These are phyloP conservation scores for Lottia gigantea DNA, from an alignment of 2,888 invertebrate genomes.

Conservation along the genomic window DNA sequence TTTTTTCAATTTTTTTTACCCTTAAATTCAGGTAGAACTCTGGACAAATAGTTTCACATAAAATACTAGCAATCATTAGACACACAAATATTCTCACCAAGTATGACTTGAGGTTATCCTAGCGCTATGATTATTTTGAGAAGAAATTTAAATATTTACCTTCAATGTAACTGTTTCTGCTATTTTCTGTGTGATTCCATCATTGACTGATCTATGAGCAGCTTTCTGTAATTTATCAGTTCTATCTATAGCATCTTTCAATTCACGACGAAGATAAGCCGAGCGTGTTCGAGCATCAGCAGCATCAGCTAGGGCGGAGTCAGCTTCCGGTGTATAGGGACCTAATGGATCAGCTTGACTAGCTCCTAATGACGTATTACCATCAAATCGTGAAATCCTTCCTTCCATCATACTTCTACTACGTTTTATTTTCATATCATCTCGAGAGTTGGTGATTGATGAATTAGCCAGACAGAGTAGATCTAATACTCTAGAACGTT, in stretches of 20 bases:
- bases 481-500: slow-evolving; percentile 65
- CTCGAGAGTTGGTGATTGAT: slow-evolving; percentile 37
- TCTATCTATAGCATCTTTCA: slow-evolving; percentile 54
- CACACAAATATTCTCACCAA: too few species aligned
- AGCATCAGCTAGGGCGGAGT: slow-evolving; percentile 60
- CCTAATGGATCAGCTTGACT: slow-evolving; percentile 59
- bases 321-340: slow-evolving; percentile 64
- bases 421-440: slow-evolving; percentile 24
- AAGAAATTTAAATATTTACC: slow-evolving; percentile 39
- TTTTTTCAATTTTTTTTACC: too few species aligned
- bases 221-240: slow-evolving; percentile 59
- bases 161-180: slow-evolving; percentile 65
- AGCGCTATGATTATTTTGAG: too few species aligned
- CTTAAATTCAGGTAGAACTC: too few species aligned
- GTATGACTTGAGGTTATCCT: too few species aligned
- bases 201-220: slow-evolving; percentile 65
- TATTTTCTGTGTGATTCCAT: slow-evolving; percentile 64
- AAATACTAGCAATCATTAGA: too few species aligned
- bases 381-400: slow-evolving; percentile 24
- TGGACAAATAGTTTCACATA: too few species aligned
- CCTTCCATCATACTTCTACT: slow-evolving; percentile 26
- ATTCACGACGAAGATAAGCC: slow-evolving; percentile 56
- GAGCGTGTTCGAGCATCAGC: slow-evolving; percentile 53
- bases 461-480: slow-evolving; percentile 62
- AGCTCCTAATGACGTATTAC: neutral